Conservation (phyloP, 2,797 vertebrate genomes). For the Anolis apletophallus region DNA sequence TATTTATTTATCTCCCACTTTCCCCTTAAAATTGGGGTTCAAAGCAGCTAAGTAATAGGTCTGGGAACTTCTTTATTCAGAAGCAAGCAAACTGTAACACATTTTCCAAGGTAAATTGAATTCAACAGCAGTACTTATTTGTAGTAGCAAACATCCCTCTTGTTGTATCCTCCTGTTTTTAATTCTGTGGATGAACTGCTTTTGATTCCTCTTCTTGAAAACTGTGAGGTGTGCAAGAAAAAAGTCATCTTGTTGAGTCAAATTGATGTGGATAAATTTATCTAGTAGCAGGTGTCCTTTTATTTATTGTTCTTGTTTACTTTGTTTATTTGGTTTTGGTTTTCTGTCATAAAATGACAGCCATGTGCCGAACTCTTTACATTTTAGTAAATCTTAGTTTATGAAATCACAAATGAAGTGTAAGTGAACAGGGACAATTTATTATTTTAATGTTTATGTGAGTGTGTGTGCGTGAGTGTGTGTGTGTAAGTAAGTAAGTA, state of each 20-base stretch:
- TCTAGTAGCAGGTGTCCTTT: conserved; percentile 41
- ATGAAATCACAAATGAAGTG: not conserved
- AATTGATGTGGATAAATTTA: conserved; percentile 42
- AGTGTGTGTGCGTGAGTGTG: too few relatives aligned
- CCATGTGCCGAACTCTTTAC: conserved; percentile 23
- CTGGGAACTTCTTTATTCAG: conserved; percentile 33
- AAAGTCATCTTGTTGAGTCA: not conserved
- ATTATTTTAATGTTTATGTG: not conserved
- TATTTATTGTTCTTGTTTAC: conserved; percentile 36
- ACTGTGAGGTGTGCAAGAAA: conserved; percentile 21
- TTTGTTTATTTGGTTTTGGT: not conserved
- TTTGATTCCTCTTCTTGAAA: conserved; percentile 5
- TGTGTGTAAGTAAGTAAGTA: too few relatives aligned
- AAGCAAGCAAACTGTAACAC: conserved; percentile 58
- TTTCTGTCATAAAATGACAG: not conserved
- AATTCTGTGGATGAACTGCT: not conserved
- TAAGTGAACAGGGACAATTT: not conserved
- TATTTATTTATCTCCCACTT: too few relatives aligned
- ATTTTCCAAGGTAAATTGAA: conserved; percentile 60
- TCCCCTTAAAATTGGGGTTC: too few relatives aligned
- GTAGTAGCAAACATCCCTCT: conserved; percentile 41
- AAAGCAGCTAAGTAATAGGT: conserved; percentile 19
- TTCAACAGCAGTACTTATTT: conserved; percentile 51
- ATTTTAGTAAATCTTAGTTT: not conserved
- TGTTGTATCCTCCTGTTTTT: conserved; percentile 30